Evolutionary conservation across 2,113 vertebrate species (phyloP).

Genomic region (Morone saxatilis): DNA sequence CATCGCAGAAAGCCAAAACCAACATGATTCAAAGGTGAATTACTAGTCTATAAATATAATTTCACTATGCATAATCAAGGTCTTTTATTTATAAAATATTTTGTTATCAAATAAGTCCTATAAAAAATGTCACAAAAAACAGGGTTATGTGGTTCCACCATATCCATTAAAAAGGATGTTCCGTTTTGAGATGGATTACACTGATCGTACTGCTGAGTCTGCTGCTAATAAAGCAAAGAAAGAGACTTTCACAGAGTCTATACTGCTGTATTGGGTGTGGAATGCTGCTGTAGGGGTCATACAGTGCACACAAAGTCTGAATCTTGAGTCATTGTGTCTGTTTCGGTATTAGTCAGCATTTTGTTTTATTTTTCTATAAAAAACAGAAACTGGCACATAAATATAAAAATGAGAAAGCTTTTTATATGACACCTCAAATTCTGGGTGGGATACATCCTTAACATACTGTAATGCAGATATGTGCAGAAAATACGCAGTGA

Average conservation of each 20-base stretch:
- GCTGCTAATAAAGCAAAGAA: no score
- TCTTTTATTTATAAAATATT: no score
- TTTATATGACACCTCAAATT: neutral
- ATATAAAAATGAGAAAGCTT: conserved; percentile 9
- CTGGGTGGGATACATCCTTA: neutral
- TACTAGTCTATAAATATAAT: no score
- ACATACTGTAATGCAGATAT: neutral
- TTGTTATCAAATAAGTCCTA: no score
- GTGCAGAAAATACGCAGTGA: conserved; percentile 5
- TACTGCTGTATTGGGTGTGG: neutral
- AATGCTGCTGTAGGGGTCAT: neutral
- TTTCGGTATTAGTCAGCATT: neutral
- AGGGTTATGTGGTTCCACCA: neutral
- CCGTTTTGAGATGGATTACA: neutral
- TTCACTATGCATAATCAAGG: no score
- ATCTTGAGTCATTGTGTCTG: neutral
- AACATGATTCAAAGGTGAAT: neutral
- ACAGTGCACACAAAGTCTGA: neutral
- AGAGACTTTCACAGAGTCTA: no score
- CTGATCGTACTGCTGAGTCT: neutral
- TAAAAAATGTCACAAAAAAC: neutral
- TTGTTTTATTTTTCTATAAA: no score
- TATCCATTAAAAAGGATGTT: neutral
- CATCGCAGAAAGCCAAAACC: neutral
- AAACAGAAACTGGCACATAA: neutral